Conservation (phyloP, 2,797 vertebrate genomes). For the Rhabdophis nuchalis region DNA sequence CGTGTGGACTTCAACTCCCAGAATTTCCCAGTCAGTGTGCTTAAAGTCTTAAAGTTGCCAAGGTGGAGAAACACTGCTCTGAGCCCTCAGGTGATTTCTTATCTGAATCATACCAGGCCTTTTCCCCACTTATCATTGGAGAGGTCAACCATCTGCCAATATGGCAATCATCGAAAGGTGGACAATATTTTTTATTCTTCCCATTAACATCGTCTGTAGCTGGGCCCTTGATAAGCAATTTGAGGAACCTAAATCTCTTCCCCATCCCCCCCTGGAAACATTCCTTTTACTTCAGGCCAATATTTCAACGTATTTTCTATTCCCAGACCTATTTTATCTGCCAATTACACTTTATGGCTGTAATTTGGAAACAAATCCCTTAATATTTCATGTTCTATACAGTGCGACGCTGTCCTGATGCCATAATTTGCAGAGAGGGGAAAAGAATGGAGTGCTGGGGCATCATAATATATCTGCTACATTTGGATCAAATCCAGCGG, state of each 20-base stretch:
- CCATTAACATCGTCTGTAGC: neutral
- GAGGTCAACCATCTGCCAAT: neutral
- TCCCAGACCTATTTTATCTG: constrained; percentile 4
- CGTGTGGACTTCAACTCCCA: neutral
- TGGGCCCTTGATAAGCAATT: neutral
- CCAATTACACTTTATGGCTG: constrained; percentile 33
- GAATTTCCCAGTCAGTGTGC: neutral
- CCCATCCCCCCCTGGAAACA: neutral
- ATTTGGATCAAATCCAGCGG: neutral
- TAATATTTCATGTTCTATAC: constrained; percentile 23
- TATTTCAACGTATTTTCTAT: neutral
- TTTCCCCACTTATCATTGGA: neutral
- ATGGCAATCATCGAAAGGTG: neutral
- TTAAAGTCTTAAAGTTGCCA: neutral
- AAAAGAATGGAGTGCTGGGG: neutral
- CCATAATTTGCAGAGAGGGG: constrained; percentile 15
- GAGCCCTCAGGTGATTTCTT: neutral
- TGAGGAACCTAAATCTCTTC: neutral
- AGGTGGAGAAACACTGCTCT: neutral
- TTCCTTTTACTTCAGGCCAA: neutral
- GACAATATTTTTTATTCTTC: neutral
- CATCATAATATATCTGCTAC: constrained; percentile 8
- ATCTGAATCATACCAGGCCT: neutral
- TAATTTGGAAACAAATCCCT: constrained; percentile 29
- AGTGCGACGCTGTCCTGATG: constrained; percentile 13